phyloP scores from a whole-genome alignment of 1,140 invertebrate species.

The Gryon sp. region DNA sequence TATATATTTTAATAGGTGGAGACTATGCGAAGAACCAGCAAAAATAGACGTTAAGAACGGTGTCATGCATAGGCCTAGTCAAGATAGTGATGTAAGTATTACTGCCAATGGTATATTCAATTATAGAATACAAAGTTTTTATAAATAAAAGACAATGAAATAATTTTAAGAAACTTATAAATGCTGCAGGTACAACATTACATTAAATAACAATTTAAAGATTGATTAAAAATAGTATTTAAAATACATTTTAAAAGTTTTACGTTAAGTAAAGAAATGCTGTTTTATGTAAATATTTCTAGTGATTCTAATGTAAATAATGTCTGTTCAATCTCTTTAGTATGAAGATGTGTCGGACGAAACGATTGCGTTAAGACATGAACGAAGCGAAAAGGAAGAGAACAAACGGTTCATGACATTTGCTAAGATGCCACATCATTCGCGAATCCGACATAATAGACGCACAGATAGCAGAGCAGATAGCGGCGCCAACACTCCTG shows the following conservation, averaged over 20 bases:
- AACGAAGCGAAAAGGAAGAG: constrained; percentile 88
- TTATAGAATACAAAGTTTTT: too few species aligned
- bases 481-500: constrained; percentile 87
- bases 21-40: constrained; percentile 79
- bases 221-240: constrained; percentile 3
- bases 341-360: constrained; percentile 90
- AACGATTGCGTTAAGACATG: constrained; percentile 84
- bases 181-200: too few species aligned
- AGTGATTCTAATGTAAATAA: background rate
- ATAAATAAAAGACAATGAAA: too few species aligned
- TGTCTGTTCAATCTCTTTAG: constrained; percentile 73
- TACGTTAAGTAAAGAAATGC: too few species aligned
- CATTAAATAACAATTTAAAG: too few species aligned
- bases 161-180: too few species aligned
- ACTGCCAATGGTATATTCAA: too few species aligned
- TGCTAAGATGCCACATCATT: constrained; percentile 83
- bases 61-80: constrained; percentile 80
- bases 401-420: constrained; percentile 87
- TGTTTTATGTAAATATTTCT: too few species aligned
- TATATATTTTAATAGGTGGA: constrained; percentile 79
- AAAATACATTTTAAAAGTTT: too few species aligned
- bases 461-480: constrained; percentile 85
- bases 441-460: constrained; percentile 81
- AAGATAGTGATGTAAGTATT: constrained; percentile 82
- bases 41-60: constrained; percentile 81